Percentiles rank a stretch among this genome's conserved stretches.
Conservation (phyloP, 1,140 invertebrate genomes). For the Saccostrea echinata region DNA sequence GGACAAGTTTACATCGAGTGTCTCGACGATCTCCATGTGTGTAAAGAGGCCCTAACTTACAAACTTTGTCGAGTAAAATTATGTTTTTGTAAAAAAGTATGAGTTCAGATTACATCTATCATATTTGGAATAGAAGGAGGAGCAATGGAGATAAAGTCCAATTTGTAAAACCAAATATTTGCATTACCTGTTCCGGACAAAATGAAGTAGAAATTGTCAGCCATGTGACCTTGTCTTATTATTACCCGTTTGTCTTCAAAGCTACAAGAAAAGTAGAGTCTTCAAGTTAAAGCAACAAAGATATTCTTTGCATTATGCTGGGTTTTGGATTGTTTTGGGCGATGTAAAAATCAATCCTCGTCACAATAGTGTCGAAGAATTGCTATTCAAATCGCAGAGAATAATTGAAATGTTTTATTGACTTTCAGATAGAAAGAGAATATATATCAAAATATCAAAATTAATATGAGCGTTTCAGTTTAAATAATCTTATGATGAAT, state of each 20-base stretch:
- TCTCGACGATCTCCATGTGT: too few species aligned
- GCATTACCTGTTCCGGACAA: constrained; percentile 75
- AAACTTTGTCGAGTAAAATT: too few species aligned
- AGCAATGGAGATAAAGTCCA: too few species aligned
- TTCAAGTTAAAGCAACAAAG: neutral
- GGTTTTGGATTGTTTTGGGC: neutral
- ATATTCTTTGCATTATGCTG: neutral
- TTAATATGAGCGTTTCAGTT: neutral
- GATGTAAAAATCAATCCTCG: neutral
- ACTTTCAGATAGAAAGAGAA: neutral
- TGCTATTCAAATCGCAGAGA: neutral
- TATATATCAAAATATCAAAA: neutral
- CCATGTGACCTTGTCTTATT: constrained; percentile 78
- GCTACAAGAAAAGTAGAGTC: constrained; percentile 64
- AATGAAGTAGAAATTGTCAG: constrained; percentile 79
- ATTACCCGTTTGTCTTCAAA: constrained; percentile 77
- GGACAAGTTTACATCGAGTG: too few species aligned
- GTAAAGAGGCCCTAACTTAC: too few species aligned
- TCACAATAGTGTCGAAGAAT: neutral
- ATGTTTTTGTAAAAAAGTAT: too few species aligned
- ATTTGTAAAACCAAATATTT: neutral
- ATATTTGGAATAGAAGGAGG: too few species aligned
- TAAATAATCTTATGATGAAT: neutral
- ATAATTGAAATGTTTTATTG: neutral
- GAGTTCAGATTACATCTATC: too few species aligned